These are phyloP conservation scores for Penelope pileata DNA, from an alignment of 2,113 vertebrate genomes.

Conservation along the genomic window DNA sequence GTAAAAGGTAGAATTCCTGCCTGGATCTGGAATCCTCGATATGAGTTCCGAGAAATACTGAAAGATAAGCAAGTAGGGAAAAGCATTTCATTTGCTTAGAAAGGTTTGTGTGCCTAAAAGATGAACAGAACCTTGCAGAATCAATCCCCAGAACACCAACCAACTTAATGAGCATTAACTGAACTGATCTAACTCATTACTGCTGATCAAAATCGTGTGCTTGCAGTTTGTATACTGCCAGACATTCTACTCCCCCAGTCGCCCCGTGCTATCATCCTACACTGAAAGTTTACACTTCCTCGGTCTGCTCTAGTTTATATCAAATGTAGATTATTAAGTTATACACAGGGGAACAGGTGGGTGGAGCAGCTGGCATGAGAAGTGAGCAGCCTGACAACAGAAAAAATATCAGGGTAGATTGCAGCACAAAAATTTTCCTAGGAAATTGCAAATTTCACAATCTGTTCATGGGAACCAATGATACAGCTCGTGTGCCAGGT, in stretches of 20 bases:
- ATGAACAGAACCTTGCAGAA: constrained; percentile 15
- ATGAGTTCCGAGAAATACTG: not conserved
- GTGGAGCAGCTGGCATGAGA: constrained; percentile 79
- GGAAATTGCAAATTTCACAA: constrained; percentile 72
- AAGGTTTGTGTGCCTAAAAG: not conserved
- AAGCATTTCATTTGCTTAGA: not conserved
- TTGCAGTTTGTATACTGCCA: constrained; percentile 51
- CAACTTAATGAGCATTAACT: not conserved
- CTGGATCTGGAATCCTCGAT: not conserved
- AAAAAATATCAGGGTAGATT: constrained; percentile 60
- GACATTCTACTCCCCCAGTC: constrained; percentile 53
- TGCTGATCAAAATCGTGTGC: constrained; percentile 33
- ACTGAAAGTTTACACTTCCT: constrained; percentile 61
- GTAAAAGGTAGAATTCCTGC: not conserved
- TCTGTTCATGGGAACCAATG: constrained; percentile 64
- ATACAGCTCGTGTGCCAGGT: constrained; percentile 52
- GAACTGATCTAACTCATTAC: constrained; percentile 29
- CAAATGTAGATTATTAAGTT: constrained; percentile 73
- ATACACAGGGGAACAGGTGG: constrained; percentile 74
- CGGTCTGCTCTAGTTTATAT: constrained; percentile 69
- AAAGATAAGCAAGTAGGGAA: not conserved
- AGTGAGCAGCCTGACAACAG: constrained; percentile 78
- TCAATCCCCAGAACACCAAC: not conserved
- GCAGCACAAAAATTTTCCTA: constrained; percentile 65
- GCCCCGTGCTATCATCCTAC: constrained; percentile 54